Conservation (phyloP, 1,140 invertebrate species). For the Drosophila nasuta region DNA sequence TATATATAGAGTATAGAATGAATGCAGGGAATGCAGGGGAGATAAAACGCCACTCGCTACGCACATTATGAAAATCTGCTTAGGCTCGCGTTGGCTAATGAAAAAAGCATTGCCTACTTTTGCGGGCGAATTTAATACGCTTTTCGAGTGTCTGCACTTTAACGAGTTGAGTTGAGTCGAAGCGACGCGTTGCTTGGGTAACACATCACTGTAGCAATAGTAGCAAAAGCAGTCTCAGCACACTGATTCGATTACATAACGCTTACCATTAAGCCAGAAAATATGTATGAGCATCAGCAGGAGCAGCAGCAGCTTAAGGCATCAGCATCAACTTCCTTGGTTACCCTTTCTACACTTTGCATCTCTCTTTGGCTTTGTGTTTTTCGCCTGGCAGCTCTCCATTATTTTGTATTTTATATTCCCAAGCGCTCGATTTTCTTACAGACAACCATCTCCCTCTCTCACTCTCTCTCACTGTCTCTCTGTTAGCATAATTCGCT, state of each 20-base stretch:
- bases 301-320: conserved; percentile 9
- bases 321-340: neutral
- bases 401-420: conserved; percentile 71
- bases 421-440: conserved; percentile 58
- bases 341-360: conserved; percentile 8
- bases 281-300: conserved; percentile 6
- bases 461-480: conserved; percentile 24
- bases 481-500: conserved; percentile 69
- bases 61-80: conserved; percentile 35
- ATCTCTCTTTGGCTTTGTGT: conserved; percentile 11
- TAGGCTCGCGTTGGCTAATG: conserved; percentile 21
- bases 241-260: conserved; percentile 27
- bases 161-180: neutral
- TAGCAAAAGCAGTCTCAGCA: neutral
- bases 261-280: conserved; percentile 22
- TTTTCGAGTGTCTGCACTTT: conserved; percentile 5
- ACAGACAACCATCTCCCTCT: neutral
- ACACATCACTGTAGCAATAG: conserved; percentile 14
- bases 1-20: too few relatives aligned
- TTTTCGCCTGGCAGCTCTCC: conserved; percentile 21
- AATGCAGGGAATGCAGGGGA: neutral
- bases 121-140: conserved; percentile 17
- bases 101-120: conserved; percentile 30
- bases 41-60: neutral
- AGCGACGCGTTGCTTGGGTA: neutral